Conservation (phyloP, 2,888 invertebrate genomes). For the Aleiodes leptofemur region DNA sequence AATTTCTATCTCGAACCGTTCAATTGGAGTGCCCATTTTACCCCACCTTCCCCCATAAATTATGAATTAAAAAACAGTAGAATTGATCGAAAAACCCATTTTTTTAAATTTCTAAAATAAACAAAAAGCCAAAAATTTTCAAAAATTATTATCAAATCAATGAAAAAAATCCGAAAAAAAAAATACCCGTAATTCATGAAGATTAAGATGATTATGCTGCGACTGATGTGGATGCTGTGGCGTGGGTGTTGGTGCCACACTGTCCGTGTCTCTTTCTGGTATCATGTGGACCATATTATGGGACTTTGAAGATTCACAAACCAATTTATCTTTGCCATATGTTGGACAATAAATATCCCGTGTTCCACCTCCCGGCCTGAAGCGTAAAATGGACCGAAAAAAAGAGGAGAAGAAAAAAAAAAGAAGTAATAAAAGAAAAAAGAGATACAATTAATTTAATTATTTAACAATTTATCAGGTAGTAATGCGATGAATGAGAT, state of each 20-base stretch:
- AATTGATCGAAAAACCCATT: no score
- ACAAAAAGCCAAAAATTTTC: no score
- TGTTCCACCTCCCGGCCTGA: conserved; percentile 71
- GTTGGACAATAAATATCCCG: conserved; percentile 71
- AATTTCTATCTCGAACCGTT: no score
- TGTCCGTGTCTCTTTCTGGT: conserved; percentile 78
- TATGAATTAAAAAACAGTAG: no score
- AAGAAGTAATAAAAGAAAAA: no score
- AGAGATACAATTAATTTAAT: background rate
- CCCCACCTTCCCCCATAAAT: no score
- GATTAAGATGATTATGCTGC: conserved; percentile 80
- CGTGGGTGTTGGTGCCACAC: conserved; percentile 74
- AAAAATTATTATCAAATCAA: no score
- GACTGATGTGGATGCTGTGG: conserved; percentile 73
- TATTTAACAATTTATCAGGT: conserved; percentile 10
- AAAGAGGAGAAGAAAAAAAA: background rate
- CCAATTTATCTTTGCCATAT: conserved; percentile 61
- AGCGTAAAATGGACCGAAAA: conserved; percentile 34
- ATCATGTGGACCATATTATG: conserved; percentile 76
- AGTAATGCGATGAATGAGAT: conserved; percentile 11
- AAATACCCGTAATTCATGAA: conserved; percentile 79
- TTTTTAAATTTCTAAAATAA: no score
- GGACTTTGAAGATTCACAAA: conserved; percentile 65
- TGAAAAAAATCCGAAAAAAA: no score
- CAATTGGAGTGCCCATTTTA: no score